Evolutionary conservation across 2,888 invertebrate species (phyloP), one percentile per base, ranked within the genome.

Genomic region (Villa cingulata): DNA sequence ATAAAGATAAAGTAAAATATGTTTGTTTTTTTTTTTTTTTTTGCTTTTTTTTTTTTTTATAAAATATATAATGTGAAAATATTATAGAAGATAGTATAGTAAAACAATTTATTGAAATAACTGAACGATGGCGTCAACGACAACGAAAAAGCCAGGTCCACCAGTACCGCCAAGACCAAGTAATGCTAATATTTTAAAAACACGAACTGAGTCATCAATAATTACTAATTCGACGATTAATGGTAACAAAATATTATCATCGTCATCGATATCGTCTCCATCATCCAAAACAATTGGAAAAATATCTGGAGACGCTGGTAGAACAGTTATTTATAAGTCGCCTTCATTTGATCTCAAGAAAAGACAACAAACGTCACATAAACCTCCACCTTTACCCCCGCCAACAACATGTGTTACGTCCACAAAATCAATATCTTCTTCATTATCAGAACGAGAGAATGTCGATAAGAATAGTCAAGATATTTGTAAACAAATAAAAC

Each of bases 121-220:
- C n/a, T n/a, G n/a, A 23, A 23, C 29, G 1, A 32, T 12, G 1
- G 12, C 29, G 12, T 12, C 29, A 32, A 4, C 29, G 12, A 32
- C 29, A 32, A 72, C 74, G 62, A 74, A 72, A 57, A 76, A 74
- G 64, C 69, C 75, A 55, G 77, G 75, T 53, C 86, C 86, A 56
- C 86, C 86, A 58, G 85, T 86, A 55, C 86, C 86, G 49, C 86
- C 86, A 56, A 74, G 86, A 59, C 86, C 86, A 48, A 82, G 81
- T 29, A 46, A 23, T 65, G 78, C 81, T 61, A 80, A 83, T 48
- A 71, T 84, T 54, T 80, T 83, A 51, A 81, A 81, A 68, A 74
- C 76, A 46, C 72, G 77, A 27, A 54, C 50, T 40, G 52, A 50
- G 37, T 53, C 54, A 49, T 51, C 53, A 48, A 44, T 51, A 41